phyloP scores from a whole-genome alignment of 2,888 invertebrate species.

The Melanotus villosus region DNA sequence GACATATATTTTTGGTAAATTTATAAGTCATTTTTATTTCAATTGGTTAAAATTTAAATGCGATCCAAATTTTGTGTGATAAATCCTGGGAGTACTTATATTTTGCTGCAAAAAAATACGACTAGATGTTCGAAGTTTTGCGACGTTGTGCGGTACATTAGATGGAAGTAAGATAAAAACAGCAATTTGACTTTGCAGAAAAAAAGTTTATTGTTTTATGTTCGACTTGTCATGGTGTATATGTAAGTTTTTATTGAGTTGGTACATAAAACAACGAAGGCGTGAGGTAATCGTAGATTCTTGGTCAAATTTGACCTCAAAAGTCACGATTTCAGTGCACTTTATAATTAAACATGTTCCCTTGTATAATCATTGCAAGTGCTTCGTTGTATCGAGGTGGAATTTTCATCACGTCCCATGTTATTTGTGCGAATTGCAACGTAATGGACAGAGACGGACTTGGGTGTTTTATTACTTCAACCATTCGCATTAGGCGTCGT shows the following conservation, averaged over 20 bases:
- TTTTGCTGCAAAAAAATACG: background rate
- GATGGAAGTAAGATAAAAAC: constrained; percentile 12
- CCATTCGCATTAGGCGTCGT: constrained; percentile 18
- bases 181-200: constrained; percentile 12
- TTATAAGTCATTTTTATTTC: too few species aligned
- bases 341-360: constrained; percentile 66
- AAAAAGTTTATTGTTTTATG: constrained; percentile 20
- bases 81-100: constrained; percentile 8
- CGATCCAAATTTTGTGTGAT: too few species aligned
- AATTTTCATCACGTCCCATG: constrained; percentile 32
- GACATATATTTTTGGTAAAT: too few species aligned
- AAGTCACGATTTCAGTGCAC: constrained; percentile 66
- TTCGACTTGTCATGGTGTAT: constrained; percentile 26
- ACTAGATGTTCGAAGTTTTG: constrained; percentile 15
- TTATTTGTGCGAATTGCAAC: background rate
- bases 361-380: constrained; percentile 54
- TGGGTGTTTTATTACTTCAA: constrained; percentile 52
- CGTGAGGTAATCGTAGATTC: constrained; percentile 56
- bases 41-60: too few species aligned
- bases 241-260: constrained; percentile 32
- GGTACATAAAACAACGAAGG: constrained; percentile 54
- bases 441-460: constrained; percentile 46
- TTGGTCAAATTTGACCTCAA: constrained; percentile 63
- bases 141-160: constrained; percentile 4
- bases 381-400: constrained; percentile 30